These are phyloP conservation scores for Pseudococcus longispinus DNA, from an alignment of 2,888 invertebrate genomes.

Conservation along the genomic window DNA sequence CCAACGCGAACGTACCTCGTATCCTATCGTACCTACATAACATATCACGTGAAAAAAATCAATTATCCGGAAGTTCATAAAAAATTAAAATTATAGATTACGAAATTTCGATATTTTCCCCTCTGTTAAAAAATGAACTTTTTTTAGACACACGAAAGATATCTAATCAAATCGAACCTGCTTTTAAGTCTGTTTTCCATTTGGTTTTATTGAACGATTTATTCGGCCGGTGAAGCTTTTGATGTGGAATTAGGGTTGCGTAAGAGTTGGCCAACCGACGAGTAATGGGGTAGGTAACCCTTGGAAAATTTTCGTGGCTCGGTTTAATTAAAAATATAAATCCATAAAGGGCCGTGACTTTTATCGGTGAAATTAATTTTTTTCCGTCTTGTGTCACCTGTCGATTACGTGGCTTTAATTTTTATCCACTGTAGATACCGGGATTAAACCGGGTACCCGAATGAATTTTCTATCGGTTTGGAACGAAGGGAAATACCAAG, in stretches of 20 bases:
- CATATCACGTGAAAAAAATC: not conserved
- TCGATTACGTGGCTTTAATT: slow-evolving; percentile 24
- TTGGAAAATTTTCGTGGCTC: slow-evolving; percentile 31
- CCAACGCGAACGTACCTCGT: not conserved
- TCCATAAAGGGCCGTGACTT: slow-evolving; percentile 34
- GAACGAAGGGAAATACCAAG: not conserved
- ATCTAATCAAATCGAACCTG: slow-evolving; percentile 24
- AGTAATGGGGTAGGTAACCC: slow-evolving; percentile 28
- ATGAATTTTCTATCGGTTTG: not conserved
- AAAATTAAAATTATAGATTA: slow-evolving; percentile 1
- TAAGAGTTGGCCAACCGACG: slow-evolving; percentile 7
- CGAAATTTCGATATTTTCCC: not conserved
- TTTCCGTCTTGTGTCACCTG: slow-evolving; percentile 24
- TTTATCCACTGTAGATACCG: not conserved
- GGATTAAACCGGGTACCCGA: not conserved
- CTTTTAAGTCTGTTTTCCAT: slow-evolving; percentile 28
- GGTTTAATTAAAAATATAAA: slow-evolving; percentile 34
- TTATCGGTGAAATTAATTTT: slow-evolving; percentile 28
- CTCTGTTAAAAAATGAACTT: not conserved
- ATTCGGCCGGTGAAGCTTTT: slow-evolving; percentile 22
- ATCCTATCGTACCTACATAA: not conserved
- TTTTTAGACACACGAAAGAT: not conserved
- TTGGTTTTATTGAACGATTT: slow-evolving; percentile 11
- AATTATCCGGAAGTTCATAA: not conserved
- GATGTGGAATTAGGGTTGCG: slow-evolving; percentile 31